These are phyloP conservation scores for Dunckerocampus dactyliophorus DNA, from an alignment of 2,113 vertebrate genomes.

Conservation along the genomic window DNA sequence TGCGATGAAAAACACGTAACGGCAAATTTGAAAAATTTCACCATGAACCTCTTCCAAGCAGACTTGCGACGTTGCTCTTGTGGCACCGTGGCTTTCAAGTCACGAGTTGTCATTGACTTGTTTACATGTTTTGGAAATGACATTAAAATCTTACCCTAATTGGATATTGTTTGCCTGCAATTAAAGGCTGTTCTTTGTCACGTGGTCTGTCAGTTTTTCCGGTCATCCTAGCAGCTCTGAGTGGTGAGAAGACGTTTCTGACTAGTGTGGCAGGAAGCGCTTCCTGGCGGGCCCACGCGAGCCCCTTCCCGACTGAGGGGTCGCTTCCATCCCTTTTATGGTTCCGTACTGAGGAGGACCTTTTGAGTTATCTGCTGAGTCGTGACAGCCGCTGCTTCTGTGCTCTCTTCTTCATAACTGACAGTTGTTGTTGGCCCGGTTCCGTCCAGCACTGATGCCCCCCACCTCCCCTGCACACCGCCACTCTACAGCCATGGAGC, in stretches of 20 bases:
- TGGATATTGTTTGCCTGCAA: constrained; percentile 16
- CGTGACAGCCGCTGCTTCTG: constrained; percentile 13
- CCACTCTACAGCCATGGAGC: constrained; percentile 5
- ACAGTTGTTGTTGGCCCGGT: constrained; percentile 40
- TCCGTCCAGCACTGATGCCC: constrained; percentile 12
- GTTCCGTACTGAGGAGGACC: constrained; percentile 12
- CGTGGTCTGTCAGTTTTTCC: too few relatives aligned
- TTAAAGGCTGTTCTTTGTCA: constrained; percentile 2
- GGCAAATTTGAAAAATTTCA: too few relatives aligned
- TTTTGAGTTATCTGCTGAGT: not conserved
- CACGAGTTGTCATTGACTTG: constrained; percentile 31
- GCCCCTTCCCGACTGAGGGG: constrained; percentile 51
- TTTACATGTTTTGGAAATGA: constrained; percentile 30
- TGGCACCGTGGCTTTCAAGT: constrained; percentile 27
- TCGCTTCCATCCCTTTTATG: constrained; percentile 21
- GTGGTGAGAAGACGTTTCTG: too few relatives aligned
- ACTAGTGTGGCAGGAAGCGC: constrained; percentile 53
- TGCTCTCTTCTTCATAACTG: constrained; percentile 27
- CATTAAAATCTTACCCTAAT: constrained; percentile 30
- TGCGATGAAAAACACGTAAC: too few relatives aligned
- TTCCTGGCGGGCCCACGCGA: constrained; percentile 53
- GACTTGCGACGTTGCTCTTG: constrained; percentile 27
- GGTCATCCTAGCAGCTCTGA: too few relatives aligned
- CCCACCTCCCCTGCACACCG: not conserved
- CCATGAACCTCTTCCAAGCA: not conserved